Evolutionary conservation across 2,888 invertebrate species (phyloP).

Genomic region (Ptychoptera contaminata): DNA sequence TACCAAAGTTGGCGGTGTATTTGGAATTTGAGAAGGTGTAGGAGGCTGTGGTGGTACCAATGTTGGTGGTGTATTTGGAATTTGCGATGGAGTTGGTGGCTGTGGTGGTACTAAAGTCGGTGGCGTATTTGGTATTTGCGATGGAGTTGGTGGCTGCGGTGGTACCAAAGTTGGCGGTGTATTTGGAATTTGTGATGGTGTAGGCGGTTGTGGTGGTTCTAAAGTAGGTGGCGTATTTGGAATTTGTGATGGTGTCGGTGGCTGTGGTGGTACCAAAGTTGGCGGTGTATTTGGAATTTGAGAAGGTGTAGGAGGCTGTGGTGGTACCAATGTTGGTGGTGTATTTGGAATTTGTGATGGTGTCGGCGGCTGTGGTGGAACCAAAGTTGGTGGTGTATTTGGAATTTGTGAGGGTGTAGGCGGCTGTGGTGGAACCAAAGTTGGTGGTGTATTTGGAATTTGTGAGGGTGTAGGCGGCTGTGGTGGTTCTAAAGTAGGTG

Average conservation of each 20-base stretch:
- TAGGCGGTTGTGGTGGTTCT: not conserved
- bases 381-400: conserved; percentile 4
- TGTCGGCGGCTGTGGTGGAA: not conserved
- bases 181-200: not conserved
- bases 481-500: too few species aligned
- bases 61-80: too few species aligned
- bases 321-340: conserved; percentile 1
- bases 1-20: too few species aligned
- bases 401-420: not conserved
- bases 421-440: too few species aligned
- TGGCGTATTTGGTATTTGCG: conserved; percentile 83
- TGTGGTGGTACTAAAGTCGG: conserved; percentile 18
- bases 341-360: conserved; percentile 7
- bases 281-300: not conserved
- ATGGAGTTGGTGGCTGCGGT: conserved; percentile 28
- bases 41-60: too few species aligned
- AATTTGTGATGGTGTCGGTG: not conserved
- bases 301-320: not conserved
- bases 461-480: too few species aligned
- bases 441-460: too few species aligned
- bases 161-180: not conserved
- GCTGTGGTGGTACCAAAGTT: not conserved
- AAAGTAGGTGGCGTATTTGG: not conserved
- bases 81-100: too few species aligned
- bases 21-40: too few species aligned